Evolutionary conservation across 2,888 invertebrate species (phyloP).

Genomic region (Sisyra terminalis): DNA sequence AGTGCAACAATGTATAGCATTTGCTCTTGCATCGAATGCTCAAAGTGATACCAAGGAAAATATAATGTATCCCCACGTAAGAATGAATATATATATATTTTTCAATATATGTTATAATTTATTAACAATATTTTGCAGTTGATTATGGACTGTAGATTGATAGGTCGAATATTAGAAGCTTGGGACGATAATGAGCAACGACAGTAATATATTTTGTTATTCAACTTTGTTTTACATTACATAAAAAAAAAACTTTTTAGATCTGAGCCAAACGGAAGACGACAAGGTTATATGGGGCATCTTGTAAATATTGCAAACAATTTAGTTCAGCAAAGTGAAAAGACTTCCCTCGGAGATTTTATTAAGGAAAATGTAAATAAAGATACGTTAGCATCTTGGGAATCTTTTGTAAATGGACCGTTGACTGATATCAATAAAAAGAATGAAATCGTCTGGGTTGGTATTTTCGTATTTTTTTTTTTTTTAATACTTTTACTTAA

Average conservation of each 20-base stretch:
- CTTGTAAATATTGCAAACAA: slow-evolving; percentile 42
- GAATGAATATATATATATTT: slow-evolving; percentile 15
- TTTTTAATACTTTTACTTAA: not conserved
- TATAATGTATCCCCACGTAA: slow-evolving; percentile 38
- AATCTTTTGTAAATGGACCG: slow-evolving; percentile 22
- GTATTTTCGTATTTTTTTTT: slow-evolving; percentile 7
- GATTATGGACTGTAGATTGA: slow-evolving; percentile 59
- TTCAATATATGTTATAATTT: not conserved
- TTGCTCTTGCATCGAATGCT: slow-evolving; percentile 39
- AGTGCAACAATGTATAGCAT: slow-evolving; percentile 60
- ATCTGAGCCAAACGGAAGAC: slow-evolving; percentile 32
- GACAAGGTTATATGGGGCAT: slow-evolving; percentile 50
- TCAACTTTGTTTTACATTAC: too few relatives aligned
- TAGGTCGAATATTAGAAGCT: slow-evolving; percentile 62
- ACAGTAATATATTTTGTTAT: slow-evolving; percentile 52
- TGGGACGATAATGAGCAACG: slow-evolving; percentile 64
- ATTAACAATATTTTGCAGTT: slow-evolving; percentile 36
- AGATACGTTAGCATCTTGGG: slow-evolving; percentile 25
- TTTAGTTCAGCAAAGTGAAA: slow-evolving; percentile 33
- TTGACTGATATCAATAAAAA: slow-evolving; percentile 22
- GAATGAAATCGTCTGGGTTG: slow-evolving; percentile 23
- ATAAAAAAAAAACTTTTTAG: slow-evolving; percentile 22
- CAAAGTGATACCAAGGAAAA: slow-evolving; percentile 21
- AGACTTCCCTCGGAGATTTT: slow-evolving; percentile 34
- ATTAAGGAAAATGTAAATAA: slow-evolving; percentile 34